Evolutionary conservation across 2,888 invertebrate genomes (phyloP), one percentile per base, ranked within the genome.

Genomic region (Zelleria hepariella): DNA sequence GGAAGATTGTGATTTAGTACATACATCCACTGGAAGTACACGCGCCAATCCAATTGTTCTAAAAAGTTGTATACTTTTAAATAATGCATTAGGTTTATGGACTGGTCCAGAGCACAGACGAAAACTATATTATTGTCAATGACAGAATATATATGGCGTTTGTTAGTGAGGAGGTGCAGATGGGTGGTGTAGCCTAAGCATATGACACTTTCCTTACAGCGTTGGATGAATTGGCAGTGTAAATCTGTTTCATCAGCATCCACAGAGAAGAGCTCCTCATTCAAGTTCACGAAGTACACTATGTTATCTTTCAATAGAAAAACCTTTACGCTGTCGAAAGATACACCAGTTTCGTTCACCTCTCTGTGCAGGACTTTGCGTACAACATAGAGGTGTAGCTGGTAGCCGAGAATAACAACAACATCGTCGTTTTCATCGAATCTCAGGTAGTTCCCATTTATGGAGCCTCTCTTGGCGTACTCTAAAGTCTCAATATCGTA

Each of bases 31-130:
- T 80, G 75, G 5, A 77, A 74, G 21, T 79, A 81, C 0, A 78
- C 65, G 1, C 76, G 58, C 84, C 85, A 85, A 21, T 86, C 81
- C 1, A 86, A 57, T 1, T 69, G 68, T n/a, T 80, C 82, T 0
- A 86, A 47, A 24, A 86, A 74, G 32, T 81, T 77, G 56, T 74
- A 82, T 42, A 68, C 65, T 1, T 67, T 65, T 10, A 75, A 58
- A 2, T 66, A 64, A 42, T 77, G 71, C 0, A 75, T 60, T 1
- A 82, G 59, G 58, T 81, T 81, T 0, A 64, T 62, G 2, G 70
- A 64, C 0, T 67, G 63, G 8, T 71, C 71, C 0, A 84, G 56
- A 0, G 66, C 58, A 25, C 71, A 70, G 1, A 60, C 60, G 1
- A 69, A 68, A 0, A 68, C 60, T 0, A 76, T 55, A 0, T 71